These are phyloP conservation scores for Microcebus jonahi DNA, from an alignment of 2,113 vertebrate genomes.

Conservation along the genomic window DNA sequence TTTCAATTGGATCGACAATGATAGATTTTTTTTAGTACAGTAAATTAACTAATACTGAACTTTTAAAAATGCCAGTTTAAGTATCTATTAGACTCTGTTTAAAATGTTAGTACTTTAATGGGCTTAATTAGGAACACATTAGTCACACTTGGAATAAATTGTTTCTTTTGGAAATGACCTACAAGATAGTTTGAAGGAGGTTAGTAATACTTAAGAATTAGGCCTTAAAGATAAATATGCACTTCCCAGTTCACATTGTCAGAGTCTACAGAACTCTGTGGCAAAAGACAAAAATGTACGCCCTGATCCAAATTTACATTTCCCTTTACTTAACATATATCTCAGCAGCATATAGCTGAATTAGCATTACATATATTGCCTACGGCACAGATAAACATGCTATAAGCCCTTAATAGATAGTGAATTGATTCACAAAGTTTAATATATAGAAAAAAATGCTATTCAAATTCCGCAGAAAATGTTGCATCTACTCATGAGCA, in stretches of 20 bases:
- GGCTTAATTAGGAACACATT: constrained; percentile 39
- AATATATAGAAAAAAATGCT: background rate
- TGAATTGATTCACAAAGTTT: background rate
- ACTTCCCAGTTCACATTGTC: background rate
- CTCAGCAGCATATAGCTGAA: background rate
- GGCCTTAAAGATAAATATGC: background rate
- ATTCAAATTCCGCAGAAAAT: background rate
- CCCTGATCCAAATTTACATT: background rate
- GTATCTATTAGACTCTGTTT: background rate
- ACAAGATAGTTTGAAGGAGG: background rate
- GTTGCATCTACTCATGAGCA: background rate
- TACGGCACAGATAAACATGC: background rate
- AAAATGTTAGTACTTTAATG: constrained; percentile 30
- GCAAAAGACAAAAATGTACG: background rate
- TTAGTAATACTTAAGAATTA: background rate
- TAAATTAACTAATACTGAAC: constrained; percentile 3
- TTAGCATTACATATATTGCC: background rate
- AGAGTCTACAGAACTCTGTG: background rate
- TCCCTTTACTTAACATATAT: background rate
- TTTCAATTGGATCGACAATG: background rate
- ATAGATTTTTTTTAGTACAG: background rate
- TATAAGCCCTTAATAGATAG: background rate
- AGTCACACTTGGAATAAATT: constrained; percentile 29
- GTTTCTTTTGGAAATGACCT: constrained; percentile 38
- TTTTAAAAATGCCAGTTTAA: background rate